Base-by-base conservation (phyloP, 2,797 vertebrate genomes). In the Calcarius lapponicus region DNA sequence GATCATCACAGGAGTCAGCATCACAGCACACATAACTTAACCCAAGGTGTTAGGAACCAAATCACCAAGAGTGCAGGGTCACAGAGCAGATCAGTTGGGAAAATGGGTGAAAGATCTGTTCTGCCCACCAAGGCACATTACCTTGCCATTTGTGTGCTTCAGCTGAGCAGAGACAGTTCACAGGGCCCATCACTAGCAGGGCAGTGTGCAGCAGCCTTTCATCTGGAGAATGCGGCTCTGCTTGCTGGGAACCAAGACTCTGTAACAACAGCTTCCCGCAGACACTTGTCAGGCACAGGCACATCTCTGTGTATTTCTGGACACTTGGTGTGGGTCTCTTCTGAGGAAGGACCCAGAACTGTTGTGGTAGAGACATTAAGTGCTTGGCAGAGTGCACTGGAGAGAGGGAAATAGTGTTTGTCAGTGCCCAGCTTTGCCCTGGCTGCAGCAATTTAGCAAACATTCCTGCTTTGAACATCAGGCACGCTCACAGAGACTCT, bases 301-400 rank as follows among this genome's bases (percentile, higher is more conserved):
- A 91, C 50, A 96, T 62, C 56, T 75, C 58, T 81, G 50, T 28
- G 61, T 92, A 69, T 96, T 96, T 94, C 92, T 93, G 93, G 72
- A 78, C 87, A 78, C 6, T 1, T 0, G 88, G 50, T 61, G 69
- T 75, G 75, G 84, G 43, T 84, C 81, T 86, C 1, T 0, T 58
- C 57, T 81, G 70, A 66, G 85, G 62, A 72, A 69, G 34, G 82
- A 89, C 79, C 32, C 53, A 88, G 43, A 75, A 60, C 9, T 79
- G 45, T 65, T 20, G 11, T 80, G 58, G 16, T 2, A 1, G 62
- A 56, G 54, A 90, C 29, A 14, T 62, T 24, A 18, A 91, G 54
- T 45, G 72, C 54, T 90, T 88, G 93, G 75, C 81, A 88, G 65
- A 74, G 21, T 10, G 38, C 21, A n/a, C 20, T 2, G 3, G 67